Percentiles rank a stretch among this genome's conserved stretches.
These are phyloP conservation scores for Exocentrus adspersus DNA, from an alignment of 2,888 invertebrate species.

Conservation along the genomic window DNA sequence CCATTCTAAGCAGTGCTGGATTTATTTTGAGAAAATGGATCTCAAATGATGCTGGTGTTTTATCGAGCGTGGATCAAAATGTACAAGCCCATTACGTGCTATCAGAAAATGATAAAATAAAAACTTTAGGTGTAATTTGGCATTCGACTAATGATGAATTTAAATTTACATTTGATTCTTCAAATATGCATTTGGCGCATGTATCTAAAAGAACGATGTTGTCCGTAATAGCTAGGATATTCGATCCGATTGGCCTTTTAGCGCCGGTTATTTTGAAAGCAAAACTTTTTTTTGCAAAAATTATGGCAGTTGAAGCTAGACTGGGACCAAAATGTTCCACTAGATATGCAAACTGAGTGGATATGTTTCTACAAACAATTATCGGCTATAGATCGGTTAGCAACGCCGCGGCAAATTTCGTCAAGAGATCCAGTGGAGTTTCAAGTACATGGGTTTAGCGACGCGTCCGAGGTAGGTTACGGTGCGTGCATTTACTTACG, in stretches of 20 bases:
- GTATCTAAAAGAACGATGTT: conserved; percentile 9
- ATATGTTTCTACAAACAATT: conserved; percentile 8
- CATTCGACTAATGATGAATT: conserved; percentile 2
- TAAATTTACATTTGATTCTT: neutral
- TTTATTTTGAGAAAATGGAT: conserved; percentile 22
- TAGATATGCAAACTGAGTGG: conserved; percentile 12
- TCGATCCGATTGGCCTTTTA: conserved; percentile 12
- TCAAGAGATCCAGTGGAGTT: neutral
- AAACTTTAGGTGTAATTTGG: conserved; percentile 16
- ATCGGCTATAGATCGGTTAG: neutral
- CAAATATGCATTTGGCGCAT: neutral
- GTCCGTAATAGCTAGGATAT: conserved; percentile 12
- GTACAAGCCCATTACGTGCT: neutral
- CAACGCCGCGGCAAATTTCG: neutral
- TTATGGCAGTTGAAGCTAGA: conserved; percentile 15
- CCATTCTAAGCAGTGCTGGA: conserved; percentile 12
- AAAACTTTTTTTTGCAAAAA: conserved; percentile 18
- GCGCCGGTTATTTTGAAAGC: neutral
- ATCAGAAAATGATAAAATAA: neutral
- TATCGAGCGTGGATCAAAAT: neutral
- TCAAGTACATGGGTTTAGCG: conserved; percentile 21
- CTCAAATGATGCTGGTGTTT: neutral
- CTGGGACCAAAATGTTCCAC: conserved; percentile 22
- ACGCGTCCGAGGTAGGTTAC: conserved; percentile 8
- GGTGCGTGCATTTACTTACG: conserved; percentile 17